Evolutionary conservation across 1,140 invertebrate genomes (phyloP).

Genomic region (Drosophila tristis): DNA sequence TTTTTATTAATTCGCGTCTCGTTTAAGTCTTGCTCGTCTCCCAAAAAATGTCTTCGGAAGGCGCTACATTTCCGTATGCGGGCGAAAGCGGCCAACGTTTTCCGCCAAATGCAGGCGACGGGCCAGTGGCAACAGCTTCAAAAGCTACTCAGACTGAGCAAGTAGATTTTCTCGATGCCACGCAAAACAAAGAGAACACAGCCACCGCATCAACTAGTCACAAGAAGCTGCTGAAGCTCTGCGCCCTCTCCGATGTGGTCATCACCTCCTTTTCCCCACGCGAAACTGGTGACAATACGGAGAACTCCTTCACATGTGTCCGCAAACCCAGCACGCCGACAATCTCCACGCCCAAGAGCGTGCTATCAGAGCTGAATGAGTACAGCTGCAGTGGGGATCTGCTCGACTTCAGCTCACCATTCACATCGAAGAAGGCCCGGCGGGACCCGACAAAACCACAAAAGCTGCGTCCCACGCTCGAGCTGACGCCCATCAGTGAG

Average conservation of each 20-base stretch:
- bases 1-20: too few relatives aligned
- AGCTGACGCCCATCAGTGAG: constrained; percentile 38
- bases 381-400: constrained; percentile 68
- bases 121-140: constrained; percentile 7
- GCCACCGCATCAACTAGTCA: constrained; percentile 45
- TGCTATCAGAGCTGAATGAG: constrained; percentile 62
- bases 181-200: constrained; percentile 78
- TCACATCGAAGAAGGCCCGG: constrained; percentile 62
- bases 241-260: constrained; percentile 67
- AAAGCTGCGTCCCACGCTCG: constrained; percentile 43
- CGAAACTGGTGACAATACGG: constrained; percentile 66
- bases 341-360: constrained; percentile 63
- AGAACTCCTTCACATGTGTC: constrained; percentile 72
- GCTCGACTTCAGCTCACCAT: constrained; percentile 60
- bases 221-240: constrained; percentile 53
- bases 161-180: constrained; percentile 70
- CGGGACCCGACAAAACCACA: constrained; percentile 62
- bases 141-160: constrained; percentile 47
- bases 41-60: too few relatives aligned
- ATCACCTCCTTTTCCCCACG: constrained; percentile 79
- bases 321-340: constrained; percentile 35
- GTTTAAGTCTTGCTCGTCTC: too few relatives aligned
- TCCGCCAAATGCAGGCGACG: constrained; percentile 22
- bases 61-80: too few relatives aligned
- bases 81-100: too few relatives aligned